Evolutionary conservation across 1,140 invertebrate species (phyloP), one percentile per base, ranked within the genome.

Genomic region (Pseudachorutes palmiensis): DNA sequence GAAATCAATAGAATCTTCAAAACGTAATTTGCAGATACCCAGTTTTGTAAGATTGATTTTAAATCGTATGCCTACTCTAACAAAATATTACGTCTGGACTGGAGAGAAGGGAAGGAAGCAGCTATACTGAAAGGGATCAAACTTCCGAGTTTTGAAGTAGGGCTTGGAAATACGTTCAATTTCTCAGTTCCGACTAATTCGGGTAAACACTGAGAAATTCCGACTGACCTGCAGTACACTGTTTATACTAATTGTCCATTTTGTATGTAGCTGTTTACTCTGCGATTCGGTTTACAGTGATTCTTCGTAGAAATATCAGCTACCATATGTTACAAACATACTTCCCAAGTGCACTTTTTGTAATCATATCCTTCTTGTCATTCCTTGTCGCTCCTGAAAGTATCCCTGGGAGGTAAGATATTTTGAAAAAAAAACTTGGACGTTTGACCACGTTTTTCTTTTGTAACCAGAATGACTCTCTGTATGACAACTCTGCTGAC

Each of bases 361-460:
- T 85, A 32, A 82, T 84, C 72, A 84, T 86, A 72, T 84, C 83
- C 1, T 86, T 84, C 83, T 82, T 84, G 59, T 83, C 83, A 62
- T 85, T 86, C 75, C 81, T 84, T 30, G 83, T 86, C 9, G 84
- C 85, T 59, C 83, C 83, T 0, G 83, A 85, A 75, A 81, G 83
- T 32, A 83, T 85, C 5, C 83, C 83, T 0, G 84, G 83, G 14
- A 76, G 51, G 36, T 45, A 12, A 45, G 36, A 45, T 12, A 45
- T 45, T 45, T 45, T 12, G 19, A 45, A 45, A 45, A 45, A 45
- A 45, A 45, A 12, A 45, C 36, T 45, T 45, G 36, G 9, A 45
- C 9, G 9, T 45, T 9, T 45, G 36, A 19, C 19, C 19, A 45
- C 9, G 19, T 45, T 45, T 12, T 45, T 9, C 36, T 45, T 45